Conservation (phyloP, 2,797 vertebrate genomes). For the Sparidentex hasta region DNA sequence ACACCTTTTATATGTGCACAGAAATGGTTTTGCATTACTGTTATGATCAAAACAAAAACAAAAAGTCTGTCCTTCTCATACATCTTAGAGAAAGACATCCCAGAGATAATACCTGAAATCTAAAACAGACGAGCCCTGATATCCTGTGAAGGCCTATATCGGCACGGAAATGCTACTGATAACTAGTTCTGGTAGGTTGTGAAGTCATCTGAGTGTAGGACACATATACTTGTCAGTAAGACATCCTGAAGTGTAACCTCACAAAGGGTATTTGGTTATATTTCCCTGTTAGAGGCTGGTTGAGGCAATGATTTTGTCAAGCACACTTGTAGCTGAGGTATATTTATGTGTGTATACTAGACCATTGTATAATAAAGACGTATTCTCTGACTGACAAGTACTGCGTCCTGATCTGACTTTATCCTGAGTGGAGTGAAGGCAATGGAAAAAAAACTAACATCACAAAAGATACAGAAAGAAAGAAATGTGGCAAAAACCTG, state of each 20-base stretch:
- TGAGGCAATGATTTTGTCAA: constrained; percentile 57
- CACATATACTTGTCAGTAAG: constrained; percentile 51
- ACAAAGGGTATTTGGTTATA: constrained; percentile 23
- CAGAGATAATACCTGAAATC: constrained; percentile 58
- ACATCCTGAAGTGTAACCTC: constrained; percentile 63
- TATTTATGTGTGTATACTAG: constrained; percentile 56
- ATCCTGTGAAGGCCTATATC: constrained; percentile 59
- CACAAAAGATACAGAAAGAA: constrained; percentile 21
- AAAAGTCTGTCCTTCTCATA: constrained; percentile 11
- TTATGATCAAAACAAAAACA: constrained; percentile 20
- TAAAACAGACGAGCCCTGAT: constrained; percentile 41
- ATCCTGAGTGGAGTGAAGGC: constrained; percentile 72
- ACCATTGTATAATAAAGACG: constrained; percentile 37
- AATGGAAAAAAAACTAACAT: constrained; percentile 29
- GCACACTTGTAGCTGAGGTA: constrained; percentile 73
- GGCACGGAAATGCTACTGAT: constrained; percentile 62
- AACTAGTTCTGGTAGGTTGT: constrained; percentile 69
- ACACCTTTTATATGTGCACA: background rate
- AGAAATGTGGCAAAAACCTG: background rate
- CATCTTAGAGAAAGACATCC: constrained; percentile 35
- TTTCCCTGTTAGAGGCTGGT: constrained; percentile 46
- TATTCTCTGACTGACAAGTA: constrained; percentile 57
- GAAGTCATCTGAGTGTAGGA: constrained; percentile 55
- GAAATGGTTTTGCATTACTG: constrained; percentile 25
- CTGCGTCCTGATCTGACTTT: constrained; percentile 45